Conservation (phyloP, 2,888 invertebrate species). For the Drepana falcataria region DNA sequence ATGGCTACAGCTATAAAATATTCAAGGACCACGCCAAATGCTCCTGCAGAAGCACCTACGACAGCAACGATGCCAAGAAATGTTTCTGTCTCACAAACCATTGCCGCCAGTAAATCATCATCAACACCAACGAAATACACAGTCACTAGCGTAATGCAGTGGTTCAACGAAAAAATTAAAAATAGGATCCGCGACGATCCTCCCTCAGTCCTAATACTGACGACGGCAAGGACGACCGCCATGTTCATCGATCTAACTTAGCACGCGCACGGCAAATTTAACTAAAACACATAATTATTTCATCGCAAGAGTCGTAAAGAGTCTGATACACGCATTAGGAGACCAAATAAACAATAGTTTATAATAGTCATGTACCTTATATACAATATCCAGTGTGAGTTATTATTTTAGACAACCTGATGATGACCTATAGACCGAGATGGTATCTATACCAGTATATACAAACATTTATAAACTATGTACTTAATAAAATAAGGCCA, state of each 20-base stretch:
- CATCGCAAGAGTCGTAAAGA: too few relatives aligned
- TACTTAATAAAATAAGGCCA: too few relatives aligned
- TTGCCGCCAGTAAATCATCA: constrained; percentile 1
- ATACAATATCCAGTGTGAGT: too few relatives aligned
- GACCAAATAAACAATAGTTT: too few relatives aligned
- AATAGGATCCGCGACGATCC: constrained; percentile 23
- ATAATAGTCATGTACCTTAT: too few relatives aligned
- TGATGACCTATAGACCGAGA: too few relatives aligned
- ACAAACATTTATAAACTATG: too few relatives aligned
- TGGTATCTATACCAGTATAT: too few relatives aligned
- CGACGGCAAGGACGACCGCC: constrained; percentile 13
- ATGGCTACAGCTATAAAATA: not conserved
- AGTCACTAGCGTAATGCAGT: constrained; percentile 37
- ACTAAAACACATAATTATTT: not conserved
- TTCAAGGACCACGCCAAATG: not conserved
- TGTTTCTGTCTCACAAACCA: not conserved
- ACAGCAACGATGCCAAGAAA: not conserved
- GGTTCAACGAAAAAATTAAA: constrained; percentile 38
- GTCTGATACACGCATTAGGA: too few relatives aligned
- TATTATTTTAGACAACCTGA: too few relatives aligned
- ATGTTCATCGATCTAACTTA: constrained; percentile 1
- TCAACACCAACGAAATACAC: constrained; percentile 1
- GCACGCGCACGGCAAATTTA: not conserved
- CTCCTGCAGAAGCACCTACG: not conserved
- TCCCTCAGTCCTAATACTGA: constrained; percentile 23